Evolutionary conservation across 2,113 vertebrate genomes (phyloP), one percentile per base, ranked within the genome.

Genomic region (Antigone vipio): DNA sequence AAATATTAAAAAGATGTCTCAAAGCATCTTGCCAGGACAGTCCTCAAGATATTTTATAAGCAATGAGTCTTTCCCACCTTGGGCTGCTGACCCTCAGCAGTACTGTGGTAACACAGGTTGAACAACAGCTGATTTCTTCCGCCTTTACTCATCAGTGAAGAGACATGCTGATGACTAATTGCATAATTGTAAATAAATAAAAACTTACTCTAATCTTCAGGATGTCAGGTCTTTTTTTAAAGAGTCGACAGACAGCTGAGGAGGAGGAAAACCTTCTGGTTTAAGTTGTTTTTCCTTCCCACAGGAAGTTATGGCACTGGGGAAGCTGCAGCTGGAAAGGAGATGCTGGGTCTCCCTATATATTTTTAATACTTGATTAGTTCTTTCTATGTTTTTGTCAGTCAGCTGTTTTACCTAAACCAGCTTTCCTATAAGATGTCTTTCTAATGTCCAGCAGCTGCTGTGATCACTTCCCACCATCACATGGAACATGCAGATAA

Each of bases 361-460:
- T 95, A 53, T 87, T 96, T 93, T 80, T 95, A 92, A 93, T 93
- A 75, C 94, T 89, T 22, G 0, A 24, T 91, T 89, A 64, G 59
- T 85, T 82, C 81, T 88, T 89, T 60, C 67, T 78, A 15, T 75
- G 63, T 58, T 96, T 94, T 91, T 92, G 71, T 97, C 87, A 89
- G 79, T 93, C 93, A 96, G 53, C 85, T 93, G 52, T 88, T 95
- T 90, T 73, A 95, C 94, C 81, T 92, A 95, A 97, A 68, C 95
- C 87, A 96, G 76, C 88, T 92, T 96, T 93, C 68, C 74, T 93
- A 14, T 94, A 80, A 74, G 82, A 86, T 89, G 47, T 79, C 83
- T 91, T 88, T 75, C 92, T 97, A 94, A 97, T 92, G 78, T 75
- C 92, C 76, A 97, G 92, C 97, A 97, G 94, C 95, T 97, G 94